A percentile compares a stretch with the other conserved stretches of the same genome.
Conservation (phyloP, 1,140 invertebrate species). For the Bombus soroeensis region DNA sequence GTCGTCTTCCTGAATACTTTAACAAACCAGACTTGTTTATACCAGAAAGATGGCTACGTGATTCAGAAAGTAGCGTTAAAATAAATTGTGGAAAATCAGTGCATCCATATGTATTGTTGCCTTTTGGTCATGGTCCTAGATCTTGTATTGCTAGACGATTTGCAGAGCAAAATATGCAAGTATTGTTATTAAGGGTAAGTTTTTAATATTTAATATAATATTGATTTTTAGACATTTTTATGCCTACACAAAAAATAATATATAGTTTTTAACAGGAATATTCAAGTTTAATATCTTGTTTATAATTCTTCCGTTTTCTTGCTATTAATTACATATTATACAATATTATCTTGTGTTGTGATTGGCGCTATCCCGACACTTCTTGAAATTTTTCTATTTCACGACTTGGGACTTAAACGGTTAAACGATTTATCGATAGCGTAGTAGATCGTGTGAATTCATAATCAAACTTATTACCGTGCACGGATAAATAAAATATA, state of each 20-base stretch:
- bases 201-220: not conserved
- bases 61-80: slow-evolving; percentile 67
- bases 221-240: not conserved
- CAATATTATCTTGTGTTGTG: not conserved
- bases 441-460: too few relatives aligned
- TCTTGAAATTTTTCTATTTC: not conserved
- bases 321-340: not conserved
- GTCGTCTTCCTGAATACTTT: slow-evolving; percentile 88
- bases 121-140: slow-evolving; percentile 95
- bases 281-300: not conserved
- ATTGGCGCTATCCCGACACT: not conserved
- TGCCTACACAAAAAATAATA: not conserved
- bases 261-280: not conserved
- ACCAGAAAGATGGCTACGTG: slow-evolving; percentile 90
- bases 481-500: too few relatives aligned
- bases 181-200: slow-evolving; percentile 90
- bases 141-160: slow-evolving; percentile 94
- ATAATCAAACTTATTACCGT: too few relatives aligned
- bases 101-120: slow-evolving; percentile 91
- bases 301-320: not conserved
- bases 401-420: too few relatives aligned
- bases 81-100: slow-evolving; percentile 81
- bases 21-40: slow-evolving; percentile 86
- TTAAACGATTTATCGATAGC: too few relatives aligned
- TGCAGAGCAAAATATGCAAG: slow-evolving; percentile 94